Percentiles rank a stretch among this genome's conserved stretches.
Conservation (phyloP, 2,113 vertebrate species). For the Calidris pygmaea region DNA sequence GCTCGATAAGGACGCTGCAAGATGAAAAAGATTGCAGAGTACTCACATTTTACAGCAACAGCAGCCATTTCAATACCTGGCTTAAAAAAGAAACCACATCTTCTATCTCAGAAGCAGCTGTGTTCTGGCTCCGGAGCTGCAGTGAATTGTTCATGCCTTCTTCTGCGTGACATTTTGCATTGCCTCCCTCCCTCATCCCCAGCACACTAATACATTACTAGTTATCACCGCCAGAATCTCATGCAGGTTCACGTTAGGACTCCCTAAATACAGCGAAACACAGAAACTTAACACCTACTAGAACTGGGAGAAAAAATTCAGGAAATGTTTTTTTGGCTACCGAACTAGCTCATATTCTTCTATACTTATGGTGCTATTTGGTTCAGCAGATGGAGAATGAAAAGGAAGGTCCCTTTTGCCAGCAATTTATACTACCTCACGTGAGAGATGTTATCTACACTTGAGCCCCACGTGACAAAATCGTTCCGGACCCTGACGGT, state of each 20-base stretch:
- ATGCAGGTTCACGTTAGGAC: background rate
- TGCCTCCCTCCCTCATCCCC: background rate
- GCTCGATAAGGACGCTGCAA: background rate
- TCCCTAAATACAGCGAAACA: slow-evolving; percentile 7
- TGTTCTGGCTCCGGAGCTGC: background rate
- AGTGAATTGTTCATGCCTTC: background rate
- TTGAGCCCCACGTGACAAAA: background rate
- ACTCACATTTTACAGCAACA: slow-evolving; percentile 35
- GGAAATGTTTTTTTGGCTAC: slow-evolving; percentile 6
- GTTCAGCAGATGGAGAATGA: slow-evolving; percentile 34
- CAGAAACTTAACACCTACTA: slow-evolving; percentile 20
- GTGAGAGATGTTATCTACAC: background rate
- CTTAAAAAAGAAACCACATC: slow-evolving; percentile 51
- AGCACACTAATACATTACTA: background rate
- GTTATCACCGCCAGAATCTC: background rate
- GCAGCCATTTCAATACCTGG: slow-evolving; percentile 43
- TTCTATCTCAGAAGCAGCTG: background rate
- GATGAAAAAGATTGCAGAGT: slow-evolving; percentile 5
- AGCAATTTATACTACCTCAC: slow-evolving; percentile 13
- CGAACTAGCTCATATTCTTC: slow-evolving; percentile 13
- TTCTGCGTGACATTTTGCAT: background rate
- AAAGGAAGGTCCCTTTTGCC: slow-evolving; percentile 12
- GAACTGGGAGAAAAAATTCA: background rate
- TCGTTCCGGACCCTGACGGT: background rate
- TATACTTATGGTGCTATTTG: background rate